Evolutionary conservation across 2,113 vertebrate genomes (phyloP).

Genomic region (Barbus barbus): DNA sequence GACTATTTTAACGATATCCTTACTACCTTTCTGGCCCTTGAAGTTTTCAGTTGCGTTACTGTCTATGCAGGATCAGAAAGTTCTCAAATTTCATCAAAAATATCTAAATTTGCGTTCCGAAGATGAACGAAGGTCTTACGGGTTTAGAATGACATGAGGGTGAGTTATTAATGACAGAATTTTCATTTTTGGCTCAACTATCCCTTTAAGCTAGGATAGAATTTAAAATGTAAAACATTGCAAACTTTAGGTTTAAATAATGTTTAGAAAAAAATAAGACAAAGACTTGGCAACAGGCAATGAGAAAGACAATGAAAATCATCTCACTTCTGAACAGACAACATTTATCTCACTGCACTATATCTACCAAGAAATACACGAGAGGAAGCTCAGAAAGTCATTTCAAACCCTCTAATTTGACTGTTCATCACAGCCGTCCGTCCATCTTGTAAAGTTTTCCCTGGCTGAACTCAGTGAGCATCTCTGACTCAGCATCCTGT

Average conservation of each 20-base stretch:
- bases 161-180: too few species aligned
- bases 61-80: too few species aligned
- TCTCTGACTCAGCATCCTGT: slow-evolving; percentile 37
- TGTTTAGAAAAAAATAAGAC: neutral
- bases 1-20: too few species aligned
- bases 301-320: neutral
- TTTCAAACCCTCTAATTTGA: neutral
- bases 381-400: too few species aligned
- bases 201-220: neutral
- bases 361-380: neutral
- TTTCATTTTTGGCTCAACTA: too few species aligned
- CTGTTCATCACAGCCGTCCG: neutral
- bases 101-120: too few species aligned
- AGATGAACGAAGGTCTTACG: too few species aligned
- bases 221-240: neutral
- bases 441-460: neutral
- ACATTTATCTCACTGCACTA: neutral
- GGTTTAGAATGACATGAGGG: too few species aligned
- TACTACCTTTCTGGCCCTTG: too few species aligned
- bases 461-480: neutral
- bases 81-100: too few species aligned
- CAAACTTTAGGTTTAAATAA: neutral
- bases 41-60: too few species aligned
- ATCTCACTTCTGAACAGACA: neutral
- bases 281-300: too few species aligned